These are phyloP conservation scores for Standfussiana lucernea DNA, from an alignment of 2,888 invertebrate species.

Conservation along the genomic window DNA sequence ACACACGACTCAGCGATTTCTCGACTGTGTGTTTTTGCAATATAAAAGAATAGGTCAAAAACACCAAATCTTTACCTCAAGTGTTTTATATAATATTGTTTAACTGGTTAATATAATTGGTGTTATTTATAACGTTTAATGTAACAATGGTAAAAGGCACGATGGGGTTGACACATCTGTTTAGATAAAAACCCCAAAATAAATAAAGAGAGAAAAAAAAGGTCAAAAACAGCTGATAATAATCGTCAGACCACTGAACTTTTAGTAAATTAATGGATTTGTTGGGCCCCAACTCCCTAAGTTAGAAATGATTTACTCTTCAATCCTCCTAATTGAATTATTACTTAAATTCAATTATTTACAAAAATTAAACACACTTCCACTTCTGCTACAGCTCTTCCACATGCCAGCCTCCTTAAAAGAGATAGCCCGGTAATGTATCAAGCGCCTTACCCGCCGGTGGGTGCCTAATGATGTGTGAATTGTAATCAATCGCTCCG, in stretches of 20 bases:
- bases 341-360: not conserved
- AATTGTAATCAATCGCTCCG: conserved; percentile 76
- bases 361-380: not conserved
- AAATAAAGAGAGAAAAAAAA: no score
- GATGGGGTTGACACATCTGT: no score
- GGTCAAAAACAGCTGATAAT: not conserved
- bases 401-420: conserved; percentile 61
- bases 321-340: not conserved
- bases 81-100: no score
- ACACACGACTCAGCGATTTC: not conserved
- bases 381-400: conserved; percentile 51
- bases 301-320: not conserved
- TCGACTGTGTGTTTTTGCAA: not conserved
- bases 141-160: no score
- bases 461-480: conserved; percentile 78
- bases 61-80: no score
- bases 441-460: conserved; percentile 69
- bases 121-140: no score
- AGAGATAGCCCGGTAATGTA: conserved; percentile 73
- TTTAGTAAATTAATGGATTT: not conserved
- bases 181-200: no score
- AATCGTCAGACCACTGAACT: not conserved
- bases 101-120: no score
- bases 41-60: not conserved
- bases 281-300: not conserved